Evolutionary conservation across 2,888 invertebrate genomes (phyloP).

Genomic region (Alcis repandata): DNA sequence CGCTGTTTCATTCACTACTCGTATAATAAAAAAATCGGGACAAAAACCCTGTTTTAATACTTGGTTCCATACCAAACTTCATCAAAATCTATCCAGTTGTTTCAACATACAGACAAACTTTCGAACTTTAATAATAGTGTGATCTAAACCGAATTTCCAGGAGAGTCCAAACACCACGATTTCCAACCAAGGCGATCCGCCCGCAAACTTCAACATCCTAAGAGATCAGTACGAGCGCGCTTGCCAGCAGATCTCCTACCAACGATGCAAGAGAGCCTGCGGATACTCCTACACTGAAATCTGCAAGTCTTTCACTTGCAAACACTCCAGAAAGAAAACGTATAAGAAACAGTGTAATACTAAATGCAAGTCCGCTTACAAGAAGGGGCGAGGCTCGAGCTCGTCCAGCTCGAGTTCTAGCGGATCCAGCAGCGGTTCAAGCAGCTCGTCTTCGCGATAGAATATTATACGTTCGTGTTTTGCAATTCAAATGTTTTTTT

Average conservation of each 20-base stretch:
- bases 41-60: no score
- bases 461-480: neutral
- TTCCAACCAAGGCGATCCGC: neutral
- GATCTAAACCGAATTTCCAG: no score
- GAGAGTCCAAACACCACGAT: neutral
- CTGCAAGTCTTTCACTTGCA: slow-evolving; percentile 53
- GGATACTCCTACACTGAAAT: slow-evolving; percentile 39
- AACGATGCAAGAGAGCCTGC: slow-evolving; percentile 62
- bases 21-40: no score
- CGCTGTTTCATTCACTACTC: no score
- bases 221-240: slow-evolving; percentile 60
- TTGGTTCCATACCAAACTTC: no score
- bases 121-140: no score
- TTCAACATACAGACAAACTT: no score
- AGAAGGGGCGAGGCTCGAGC: neutral
- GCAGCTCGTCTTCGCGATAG: neutral
- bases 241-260: slow-evolving; percentile 54
- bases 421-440: neutral
- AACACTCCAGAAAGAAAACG: slow-evolving; percentile 36
- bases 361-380: slow-evolving; percentile 53
- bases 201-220: slow-evolving; percentile 50
- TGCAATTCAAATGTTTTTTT: neutral
- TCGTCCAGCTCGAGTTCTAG: slow-evolving; percentile 3
- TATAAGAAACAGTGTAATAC: slow-evolving; percentile 55
- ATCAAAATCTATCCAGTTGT: no score